A percentile compares a stretch with the other conserved stretches of the same genome.
These are phyloP conservation scores for Andinoacara biseriatus DNA, from an alignment of 2,113 vertebrate genomes.

Conservation along the genomic window DNA sequence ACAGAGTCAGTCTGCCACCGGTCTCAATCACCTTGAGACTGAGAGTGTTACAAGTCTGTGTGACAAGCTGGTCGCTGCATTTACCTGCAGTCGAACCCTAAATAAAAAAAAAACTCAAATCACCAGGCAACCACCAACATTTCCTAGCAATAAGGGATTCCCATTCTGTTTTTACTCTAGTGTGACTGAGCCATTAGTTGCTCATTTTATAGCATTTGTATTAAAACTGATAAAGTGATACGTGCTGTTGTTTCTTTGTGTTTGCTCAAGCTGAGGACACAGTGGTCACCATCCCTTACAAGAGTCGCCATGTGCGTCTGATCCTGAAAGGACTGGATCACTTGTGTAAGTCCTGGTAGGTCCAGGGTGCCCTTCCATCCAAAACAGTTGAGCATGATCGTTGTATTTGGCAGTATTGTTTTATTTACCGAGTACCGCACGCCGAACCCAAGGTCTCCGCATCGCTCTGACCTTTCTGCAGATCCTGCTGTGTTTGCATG, in stretches of 20 bases:
- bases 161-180: neutral
- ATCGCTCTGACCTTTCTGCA: conserved; percentile 12
- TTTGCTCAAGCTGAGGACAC: conserved; percentile 86
- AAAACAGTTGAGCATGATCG: conserved; percentile 53
- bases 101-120: neutral
- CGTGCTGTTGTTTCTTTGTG: neutral
- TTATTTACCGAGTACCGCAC: conserved; percentile 6
- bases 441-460: conserved; percentile 3
- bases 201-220: neutral
- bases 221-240: neutral
- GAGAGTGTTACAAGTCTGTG: neutral
- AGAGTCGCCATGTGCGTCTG: conserved; percentile 92
- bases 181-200: neutral
- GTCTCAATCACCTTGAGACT: neutral
- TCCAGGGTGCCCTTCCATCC: conserved; percentile 78
- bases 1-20: no score
- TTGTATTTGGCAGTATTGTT: conserved; percentile 11
- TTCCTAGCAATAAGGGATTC: neutral
- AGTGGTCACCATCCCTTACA: conserved; percentile 89
- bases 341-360: conserved; percentile 94
- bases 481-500: neutral
- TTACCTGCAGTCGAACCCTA: neutral
- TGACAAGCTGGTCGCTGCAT: neutral
- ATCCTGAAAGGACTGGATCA: conserved; percentile 96
- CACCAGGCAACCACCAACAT: neutral